A percentile compares a stretch with the other conserved stretches of the same genome.
These are phyloP conservation scores for Ooceraea biroi DNA, from an alignment of 1,140 invertebrate genomes.

Conservation along the genomic window DNA sequence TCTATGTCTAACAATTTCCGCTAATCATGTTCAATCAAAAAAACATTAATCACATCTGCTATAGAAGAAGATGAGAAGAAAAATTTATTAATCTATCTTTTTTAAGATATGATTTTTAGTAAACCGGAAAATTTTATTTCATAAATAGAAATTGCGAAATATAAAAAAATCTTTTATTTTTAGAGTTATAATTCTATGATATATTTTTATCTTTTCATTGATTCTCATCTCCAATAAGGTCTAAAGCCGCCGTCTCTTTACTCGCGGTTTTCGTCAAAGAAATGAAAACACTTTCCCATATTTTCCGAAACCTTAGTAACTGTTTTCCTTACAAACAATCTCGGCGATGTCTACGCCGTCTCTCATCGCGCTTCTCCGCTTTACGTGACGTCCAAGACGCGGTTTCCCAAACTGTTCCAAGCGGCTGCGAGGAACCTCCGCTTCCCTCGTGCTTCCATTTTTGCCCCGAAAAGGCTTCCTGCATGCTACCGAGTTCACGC, in stretches of 20 bases:
- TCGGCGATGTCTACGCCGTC: conserved; percentile 34
- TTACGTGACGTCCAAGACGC: conserved; percentile 28
- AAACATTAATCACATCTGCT: background rate
- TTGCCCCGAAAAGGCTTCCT: conserved; percentile 55
- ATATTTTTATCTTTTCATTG: background rate
- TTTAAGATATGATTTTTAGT: too few species aligned
- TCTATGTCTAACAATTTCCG: conserved; percentile 4
- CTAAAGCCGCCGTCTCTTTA: background rate
- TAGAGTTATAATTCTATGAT: background rate
- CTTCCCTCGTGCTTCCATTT: conserved; percentile 55
- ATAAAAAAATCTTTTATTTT: background rate
- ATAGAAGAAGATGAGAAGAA: background rate
- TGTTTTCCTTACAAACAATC: conserved; percentile 69
- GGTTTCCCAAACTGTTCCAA: conserved; percentile 35
- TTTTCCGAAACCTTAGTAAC: conserved; percentile 22
- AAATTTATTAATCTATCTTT: background rate
- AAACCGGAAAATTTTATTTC: too few species aligned
- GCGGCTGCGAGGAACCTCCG: conserved; percentile 19
- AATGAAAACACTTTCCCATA: background rate
- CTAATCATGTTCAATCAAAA: background rate
- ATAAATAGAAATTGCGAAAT: too few species aligned
- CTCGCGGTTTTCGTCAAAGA: conserved; percentile 31
- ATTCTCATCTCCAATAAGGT: background rate
- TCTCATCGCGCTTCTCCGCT: background rate
- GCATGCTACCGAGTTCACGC: conserved; percentile 26